Evolutionary conservation across 2,113 vertebrate species (phyloP).

Genomic region (Paralichthys olivaceus): DNA sequence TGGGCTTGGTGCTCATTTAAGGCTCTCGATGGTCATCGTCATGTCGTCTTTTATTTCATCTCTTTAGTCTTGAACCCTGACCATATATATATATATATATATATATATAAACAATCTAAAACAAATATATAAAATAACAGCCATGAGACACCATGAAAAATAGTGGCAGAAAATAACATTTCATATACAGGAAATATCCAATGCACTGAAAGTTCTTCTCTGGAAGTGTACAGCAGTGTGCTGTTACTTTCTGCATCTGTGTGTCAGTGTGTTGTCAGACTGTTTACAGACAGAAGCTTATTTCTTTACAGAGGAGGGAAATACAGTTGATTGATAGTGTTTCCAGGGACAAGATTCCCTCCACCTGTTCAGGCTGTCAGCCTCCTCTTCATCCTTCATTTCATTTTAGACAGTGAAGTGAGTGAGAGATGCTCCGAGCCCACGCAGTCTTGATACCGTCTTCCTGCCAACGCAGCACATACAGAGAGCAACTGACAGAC

Average conservation of each 20-base stretch:
- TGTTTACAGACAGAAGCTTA: background rate
- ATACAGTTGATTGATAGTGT: background rate
- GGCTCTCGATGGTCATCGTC: no score
- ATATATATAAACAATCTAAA: no score
- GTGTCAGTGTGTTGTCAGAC: background rate
- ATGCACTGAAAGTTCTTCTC: background rate
- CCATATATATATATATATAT: no score
- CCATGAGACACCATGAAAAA: background rate
- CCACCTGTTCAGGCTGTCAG: slow-evolving; percentile 23
- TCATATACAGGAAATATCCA: background rate
- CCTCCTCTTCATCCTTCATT: slow-evolving; percentile 11
- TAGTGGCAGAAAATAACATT: background rate
- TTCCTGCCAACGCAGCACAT: slow-evolving; percentile 1
- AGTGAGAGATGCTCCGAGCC: slow-evolving; percentile 15
- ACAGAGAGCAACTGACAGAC: background rate
- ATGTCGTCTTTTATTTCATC: no score
- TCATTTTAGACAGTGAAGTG: background rate
- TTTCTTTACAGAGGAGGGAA: background rate
- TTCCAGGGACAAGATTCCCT: background rate
- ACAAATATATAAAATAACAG: no score
- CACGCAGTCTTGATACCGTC: background rate
- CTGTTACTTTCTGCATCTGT: background rate
- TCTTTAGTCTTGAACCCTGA: no score
- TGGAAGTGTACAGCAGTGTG: background rate
- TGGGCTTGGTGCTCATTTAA: no score